phyloP scores from a whole-genome alignment of 2,888 invertebrate species.

The Acanthosepion pharaonis region DNA sequence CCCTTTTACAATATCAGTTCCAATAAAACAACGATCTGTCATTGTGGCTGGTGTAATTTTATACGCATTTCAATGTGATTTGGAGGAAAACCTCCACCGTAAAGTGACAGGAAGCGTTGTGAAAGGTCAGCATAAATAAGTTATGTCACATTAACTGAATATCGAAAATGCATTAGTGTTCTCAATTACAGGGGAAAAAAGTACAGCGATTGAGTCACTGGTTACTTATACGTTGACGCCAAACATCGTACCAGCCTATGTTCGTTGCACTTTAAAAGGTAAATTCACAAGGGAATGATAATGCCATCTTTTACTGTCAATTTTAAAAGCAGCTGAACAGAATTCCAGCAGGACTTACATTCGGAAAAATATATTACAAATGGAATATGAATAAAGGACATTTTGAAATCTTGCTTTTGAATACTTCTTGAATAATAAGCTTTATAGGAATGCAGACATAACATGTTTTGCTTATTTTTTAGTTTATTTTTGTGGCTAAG shows the following conservation, averaged over 20 bases:
- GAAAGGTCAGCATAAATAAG: neutral
- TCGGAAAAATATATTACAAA: neutral
- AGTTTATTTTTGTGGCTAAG: too few relatives aligned
- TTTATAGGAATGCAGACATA: too few relatives aligned
- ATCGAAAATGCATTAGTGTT: neutral
- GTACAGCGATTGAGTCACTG: neutral
- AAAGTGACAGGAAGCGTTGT: neutral
- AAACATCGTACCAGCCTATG: neutral
- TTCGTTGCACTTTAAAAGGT: neutral
- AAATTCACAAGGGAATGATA: neutral
- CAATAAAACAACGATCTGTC: neutral
- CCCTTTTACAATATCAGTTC: neutral
- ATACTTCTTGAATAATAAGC: too few relatives aligned
- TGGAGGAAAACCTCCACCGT: neutral
- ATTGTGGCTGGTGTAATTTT: neutral
- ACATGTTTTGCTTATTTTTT: too few relatives aligned
- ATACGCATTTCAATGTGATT: neutral
- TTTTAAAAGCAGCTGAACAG: neutral
- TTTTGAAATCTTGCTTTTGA: neutral
- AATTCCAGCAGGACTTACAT: neutral
- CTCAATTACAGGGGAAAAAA: neutral
- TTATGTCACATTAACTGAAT: constrained; percentile 20
- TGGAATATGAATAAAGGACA: neutral
- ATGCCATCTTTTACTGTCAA: neutral
- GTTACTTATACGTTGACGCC: neutral